Evolutionary conservation across 2,888 invertebrate genomes (phyloP).

Genomic region (Hyposoter didymator): DNA sequence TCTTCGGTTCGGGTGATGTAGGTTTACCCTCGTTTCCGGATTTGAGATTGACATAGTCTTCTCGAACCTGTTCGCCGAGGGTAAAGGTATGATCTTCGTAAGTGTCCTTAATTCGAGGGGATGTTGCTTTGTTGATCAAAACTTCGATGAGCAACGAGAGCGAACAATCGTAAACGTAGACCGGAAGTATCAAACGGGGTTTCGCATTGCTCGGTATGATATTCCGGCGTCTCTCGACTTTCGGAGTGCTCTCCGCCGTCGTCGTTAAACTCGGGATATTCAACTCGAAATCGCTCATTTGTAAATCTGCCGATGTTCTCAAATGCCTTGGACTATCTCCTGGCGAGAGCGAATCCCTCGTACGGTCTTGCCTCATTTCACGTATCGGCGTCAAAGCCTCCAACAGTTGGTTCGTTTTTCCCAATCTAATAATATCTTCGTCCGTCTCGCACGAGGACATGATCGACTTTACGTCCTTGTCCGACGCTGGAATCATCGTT

Average conservation of each 20-base stretch:
- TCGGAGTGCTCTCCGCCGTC: constrained; percentile 70
- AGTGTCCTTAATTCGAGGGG: constrained; percentile 83
- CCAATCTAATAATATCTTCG: constrained; percentile 58
- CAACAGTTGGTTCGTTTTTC: constrained; percentile 67
- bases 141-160: constrained; percentile 86
- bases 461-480: constrained; percentile 84
- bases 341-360: constrained; percentile 34
- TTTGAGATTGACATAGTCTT: constrained; percentile 83
- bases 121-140: constrained; percentile 83
- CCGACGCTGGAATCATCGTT: constrained; percentile 88
- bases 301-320: constrained; percentile 60
- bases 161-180: constrained; percentile 90
- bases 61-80: constrained; percentile 79
- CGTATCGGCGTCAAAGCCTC: constrained; percentile 65
- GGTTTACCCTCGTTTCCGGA: constrained; percentile 81
- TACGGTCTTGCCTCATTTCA: constrained; percentile 37
- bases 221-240: constrained; percentile 67
- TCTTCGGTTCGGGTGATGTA: constrained; percentile 84
- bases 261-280: constrained; percentile 72
- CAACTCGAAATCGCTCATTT: constrained; percentile 67
- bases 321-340: constrained; percentile 63
- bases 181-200: constrained; percentile 84
- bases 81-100: constrained; percentile 85
- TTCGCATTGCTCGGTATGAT: constrained; percentile 69
- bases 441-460: constrained; percentile 70